Percentiles rank a stretch among this genome's conserved stretches.
phyloP scores from a whole-genome alignment of 2,797 vertebrate genomes.

The Vespertilio murinus region DNA sequence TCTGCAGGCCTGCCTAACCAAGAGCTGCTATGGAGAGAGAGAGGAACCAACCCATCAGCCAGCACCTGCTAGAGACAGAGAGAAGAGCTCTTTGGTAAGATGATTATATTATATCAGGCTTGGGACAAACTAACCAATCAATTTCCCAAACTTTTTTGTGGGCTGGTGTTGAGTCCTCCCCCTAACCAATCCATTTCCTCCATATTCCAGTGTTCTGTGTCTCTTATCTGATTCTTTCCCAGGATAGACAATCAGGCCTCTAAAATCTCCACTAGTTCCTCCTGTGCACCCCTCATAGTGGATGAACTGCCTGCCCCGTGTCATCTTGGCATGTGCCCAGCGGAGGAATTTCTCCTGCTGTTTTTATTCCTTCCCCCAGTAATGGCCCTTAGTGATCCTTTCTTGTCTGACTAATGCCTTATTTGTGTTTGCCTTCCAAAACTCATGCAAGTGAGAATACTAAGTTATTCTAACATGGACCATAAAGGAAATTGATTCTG shows the following conservation, averaged over 20 bases:
- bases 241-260: not conserved
- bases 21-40: not conserved
- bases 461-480: too few relatives aligned
- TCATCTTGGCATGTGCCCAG: not conserved
- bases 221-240: not conserved
- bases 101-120: not conserved
- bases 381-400: too few relatives aligned
- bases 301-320: too few relatives aligned
- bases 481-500: too few relatives aligned
- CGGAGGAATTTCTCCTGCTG: too few relatives aligned
- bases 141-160: not conserved
- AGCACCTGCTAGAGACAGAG: not conserved
- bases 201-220: not conserved
- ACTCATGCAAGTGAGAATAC: too few relatives aligned
- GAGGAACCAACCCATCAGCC: not conserved
- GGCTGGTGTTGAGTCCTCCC: not conserved
- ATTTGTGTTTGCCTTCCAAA: not conserved
- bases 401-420: not conserved
- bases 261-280: not conserved
- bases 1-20: not conserved
- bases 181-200: not conserved
- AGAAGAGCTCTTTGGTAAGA: not conserved
- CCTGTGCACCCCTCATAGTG: too few relatives aligned
- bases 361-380: too few relatives aligned
- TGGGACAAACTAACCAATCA: not conserved